Conservation (phyloP, 2,797 vertebrate genomes). For the Chrysocyon brachyurus region DNA sequence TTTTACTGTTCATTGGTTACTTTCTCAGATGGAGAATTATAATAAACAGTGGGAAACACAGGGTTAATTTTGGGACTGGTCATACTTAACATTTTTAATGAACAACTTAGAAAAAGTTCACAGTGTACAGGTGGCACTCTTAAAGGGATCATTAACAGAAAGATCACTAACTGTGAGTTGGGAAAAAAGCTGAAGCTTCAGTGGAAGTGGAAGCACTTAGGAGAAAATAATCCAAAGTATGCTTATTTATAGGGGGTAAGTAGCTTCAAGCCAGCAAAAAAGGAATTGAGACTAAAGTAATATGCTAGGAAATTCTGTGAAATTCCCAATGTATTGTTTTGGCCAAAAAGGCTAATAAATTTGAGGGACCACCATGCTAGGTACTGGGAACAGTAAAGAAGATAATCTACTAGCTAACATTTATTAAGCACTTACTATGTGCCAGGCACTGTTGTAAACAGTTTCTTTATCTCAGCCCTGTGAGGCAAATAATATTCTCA, state of each 20-base stretch:
- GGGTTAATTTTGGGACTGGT: not conserved
- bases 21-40: not conserved
- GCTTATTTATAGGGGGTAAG: not conserved
- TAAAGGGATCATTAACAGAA: not conserved
- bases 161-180: not conserved
- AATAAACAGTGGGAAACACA: not conserved
- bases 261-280: not conserved
- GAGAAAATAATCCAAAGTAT: not conserved
- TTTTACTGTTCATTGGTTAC: not conserved
- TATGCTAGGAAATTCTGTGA: not conserved
- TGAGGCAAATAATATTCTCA: conserved; percentile 3
- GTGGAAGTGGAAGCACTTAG: not conserved
- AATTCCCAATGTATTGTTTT: not conserved
- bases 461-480: not conserved
- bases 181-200: not conserved
- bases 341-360: not conserved
- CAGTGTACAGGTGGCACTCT: not conserved
- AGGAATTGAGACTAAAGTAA: not conserved
- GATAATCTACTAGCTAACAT: not conserved
- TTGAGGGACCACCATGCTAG: not conserved
- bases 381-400: not conserved
- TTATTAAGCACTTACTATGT: not conserved
- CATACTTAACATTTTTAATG: not conserved
- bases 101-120: not conserved
- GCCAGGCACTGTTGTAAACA: not conserved